A percentile compares a stretch with the other conserved stretches of the same genome.
phyloP scores from a whole-genome alignment of 2,888 invertebrate species.

The Microchrysa polita region DNA sequence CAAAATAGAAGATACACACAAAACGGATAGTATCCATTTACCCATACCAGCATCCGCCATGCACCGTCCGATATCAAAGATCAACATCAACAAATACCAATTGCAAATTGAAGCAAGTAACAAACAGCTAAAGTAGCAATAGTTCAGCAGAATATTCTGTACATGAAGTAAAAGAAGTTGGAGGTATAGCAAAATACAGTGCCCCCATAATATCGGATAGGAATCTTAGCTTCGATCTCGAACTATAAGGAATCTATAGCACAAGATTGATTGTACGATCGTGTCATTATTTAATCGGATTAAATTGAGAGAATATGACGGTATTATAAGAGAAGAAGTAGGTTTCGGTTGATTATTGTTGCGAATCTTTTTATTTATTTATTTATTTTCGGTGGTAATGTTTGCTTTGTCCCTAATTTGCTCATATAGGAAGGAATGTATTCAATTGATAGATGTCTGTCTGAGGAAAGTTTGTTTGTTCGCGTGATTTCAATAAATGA shows the following conservation, averaged over 20 bases:
- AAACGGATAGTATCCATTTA: no score
- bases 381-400: neutral
- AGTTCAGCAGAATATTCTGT: neutral
- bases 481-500: constrained; percentile 15
- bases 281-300: constrained; percentile 44
- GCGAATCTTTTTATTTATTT: neutral
- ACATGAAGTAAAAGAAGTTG: neutral
- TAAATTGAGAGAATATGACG: constrained; percentile 34
- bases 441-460: constrained; percentile 6
- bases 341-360: constrained; percentile 7
- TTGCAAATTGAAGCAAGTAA: constrained; percentile 16
- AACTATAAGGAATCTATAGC: constrained; percentile 19
- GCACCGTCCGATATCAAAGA: constrained; percentile 18
- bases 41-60: no score
- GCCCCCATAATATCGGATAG: no score
- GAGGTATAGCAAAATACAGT: neutral
- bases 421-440: neutral
- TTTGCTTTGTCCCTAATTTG: constrained; percentile 18
- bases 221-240: constrained; percentile 3
- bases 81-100: constrained; percentile 15
- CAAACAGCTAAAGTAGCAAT: neutral
- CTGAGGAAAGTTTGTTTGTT: constrained; percentile 8
- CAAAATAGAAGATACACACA: constrained; percentile 39
- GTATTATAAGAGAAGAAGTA: constrained; percentile 15
- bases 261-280: constrained; percentile 40